Base-by-base conservation (phyloP, 1,140 invertebrate species). In the Anastatus disparis region DNA sequence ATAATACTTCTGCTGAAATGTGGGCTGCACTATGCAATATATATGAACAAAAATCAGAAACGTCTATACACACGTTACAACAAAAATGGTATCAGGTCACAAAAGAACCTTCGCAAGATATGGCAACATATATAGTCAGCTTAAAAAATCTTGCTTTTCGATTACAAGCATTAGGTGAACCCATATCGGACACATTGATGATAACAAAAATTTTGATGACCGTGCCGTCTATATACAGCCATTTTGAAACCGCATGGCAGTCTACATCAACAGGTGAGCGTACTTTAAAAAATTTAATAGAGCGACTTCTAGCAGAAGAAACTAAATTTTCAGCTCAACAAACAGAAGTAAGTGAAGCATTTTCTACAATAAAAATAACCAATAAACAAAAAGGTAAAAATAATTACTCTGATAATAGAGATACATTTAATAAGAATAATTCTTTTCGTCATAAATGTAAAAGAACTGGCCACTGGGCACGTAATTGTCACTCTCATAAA, bases 41-140 rank as follows among this genome's bases (percentile, higher is more conserved):
- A 7, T 77, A 80, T 65, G 80, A 81, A 48, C 76, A 83, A 46
- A 78, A 72, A 69, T 74, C 77, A 0, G 75, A 78, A 53, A 74
- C 76, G 7, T 76, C 72, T 44, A 73, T 77, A 10, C 73, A 78
- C 46, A 70, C 79, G 12, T 20, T 79, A 29, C 66, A 73, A 42
- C 75, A 82, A 62, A 50, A 74, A 15, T 82, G 77, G 44, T 77
- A 72, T 38, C 38, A 70, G 26, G 73, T 55, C 31, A 71, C 12
- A 29, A 71, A 64, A 52, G 61, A 61, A 8, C 24, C 40, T 1
- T 17, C 20, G 9, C 44, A 69, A 17, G 27, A 29, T 69, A 8
- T 13, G 6, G 1, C 44, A 53, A 27, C 44, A 53, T 13, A 50
- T 48, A 3, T 22, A 46, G 22, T 53, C 31, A 53, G 35, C 38